Evolutionary conservation across 2,888 invertebrate genomes (phyloP).

Genomic region (Sinhomidia bicolor): DNA sequence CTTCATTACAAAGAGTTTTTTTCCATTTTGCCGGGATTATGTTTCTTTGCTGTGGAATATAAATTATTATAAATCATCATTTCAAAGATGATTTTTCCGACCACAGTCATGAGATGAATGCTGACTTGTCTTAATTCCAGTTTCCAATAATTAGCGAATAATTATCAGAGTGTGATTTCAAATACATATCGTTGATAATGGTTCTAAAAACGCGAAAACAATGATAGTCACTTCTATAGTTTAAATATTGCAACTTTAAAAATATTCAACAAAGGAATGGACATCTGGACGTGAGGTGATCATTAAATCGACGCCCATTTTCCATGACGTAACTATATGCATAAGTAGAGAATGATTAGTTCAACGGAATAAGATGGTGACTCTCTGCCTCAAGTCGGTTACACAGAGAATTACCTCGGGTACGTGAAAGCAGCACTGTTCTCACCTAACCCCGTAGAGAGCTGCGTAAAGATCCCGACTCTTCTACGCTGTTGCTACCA

Average conservation of each 20-base stretch:
- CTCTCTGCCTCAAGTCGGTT: background rate
- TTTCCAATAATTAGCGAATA: background rate
- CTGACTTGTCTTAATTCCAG: background rate
- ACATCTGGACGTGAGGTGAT: background rate
- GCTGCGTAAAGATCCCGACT: background rate
- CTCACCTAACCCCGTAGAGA: background rate
- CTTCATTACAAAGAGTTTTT: too few species aligned
- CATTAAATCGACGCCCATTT: background rate
- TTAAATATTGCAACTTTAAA: background rate
- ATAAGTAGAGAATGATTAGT: background rate
- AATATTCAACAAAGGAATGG: too few species aligned
- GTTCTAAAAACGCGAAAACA: background rate
- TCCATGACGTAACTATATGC: conserved; percentile 29
- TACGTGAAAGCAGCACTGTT: background rate
- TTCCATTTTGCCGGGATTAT: too few species aligned
- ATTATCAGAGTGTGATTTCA: background rate
- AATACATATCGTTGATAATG: too few species aligned
- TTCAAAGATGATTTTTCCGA: too few species aligned
- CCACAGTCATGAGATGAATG: background rate
- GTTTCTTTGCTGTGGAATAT: too few species aligned
- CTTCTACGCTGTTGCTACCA: too few species aligned
- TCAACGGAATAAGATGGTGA: background rate
- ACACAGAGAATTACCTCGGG: background rate
- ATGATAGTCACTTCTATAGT: background rate
- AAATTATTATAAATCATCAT: too few species aligned